A percentile compares a stretch with the other conserved stretches of the same genome.
These are phyloP conservation scores for Ischnura elegans DNA, from an alignment of 2,888 invertebrate species.

Conservation along the genomic window DNA sequence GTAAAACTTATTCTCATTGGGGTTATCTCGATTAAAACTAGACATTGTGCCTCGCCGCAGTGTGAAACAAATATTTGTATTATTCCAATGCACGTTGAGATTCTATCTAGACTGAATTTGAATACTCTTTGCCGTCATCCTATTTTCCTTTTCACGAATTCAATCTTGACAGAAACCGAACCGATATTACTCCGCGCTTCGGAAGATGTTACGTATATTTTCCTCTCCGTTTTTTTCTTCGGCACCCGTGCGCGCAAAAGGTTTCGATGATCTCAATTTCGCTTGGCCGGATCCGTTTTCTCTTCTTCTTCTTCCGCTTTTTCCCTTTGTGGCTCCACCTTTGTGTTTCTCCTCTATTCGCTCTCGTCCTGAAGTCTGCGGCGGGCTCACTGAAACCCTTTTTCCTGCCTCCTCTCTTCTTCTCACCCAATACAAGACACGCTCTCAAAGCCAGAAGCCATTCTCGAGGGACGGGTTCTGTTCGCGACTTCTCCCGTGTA, in stretches of 20 bases:
- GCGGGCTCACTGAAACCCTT: neutral
- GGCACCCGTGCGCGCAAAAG: neutral
- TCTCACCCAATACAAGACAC: too few relatives aligned
- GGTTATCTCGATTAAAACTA: too few relatives aligned
- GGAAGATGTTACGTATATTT: neutral
- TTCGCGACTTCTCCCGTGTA: too few relatives aligned
- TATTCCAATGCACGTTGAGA: too few relatives aligned
- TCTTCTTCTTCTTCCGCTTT: neutral
- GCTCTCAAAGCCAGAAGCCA: too few relatives aligned
- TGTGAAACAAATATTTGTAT: neutral
- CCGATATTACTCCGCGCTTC: neutral
- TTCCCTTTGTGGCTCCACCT: neutral
- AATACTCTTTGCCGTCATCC: neutral
- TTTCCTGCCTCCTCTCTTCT: neutral
- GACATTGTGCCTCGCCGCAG: neutral
- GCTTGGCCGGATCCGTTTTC: slow-evolving; percentile 21
- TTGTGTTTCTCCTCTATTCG: neutral
- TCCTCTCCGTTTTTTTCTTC: neutral
- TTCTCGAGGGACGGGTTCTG: too few relatives aligned
- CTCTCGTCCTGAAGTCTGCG: neutral
- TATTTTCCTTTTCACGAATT: neutral
- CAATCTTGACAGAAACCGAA: neutral
- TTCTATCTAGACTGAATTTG: neutral
- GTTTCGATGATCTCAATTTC: slow-evolving; percentile 15
- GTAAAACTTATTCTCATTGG: too few relatives aligned